Evolutionary conservation across 1,140 invertebrate species (phyloP), one percentile per base, ranked within the genome.

Genomic region (Aphaenogaster floridana): DNA sequence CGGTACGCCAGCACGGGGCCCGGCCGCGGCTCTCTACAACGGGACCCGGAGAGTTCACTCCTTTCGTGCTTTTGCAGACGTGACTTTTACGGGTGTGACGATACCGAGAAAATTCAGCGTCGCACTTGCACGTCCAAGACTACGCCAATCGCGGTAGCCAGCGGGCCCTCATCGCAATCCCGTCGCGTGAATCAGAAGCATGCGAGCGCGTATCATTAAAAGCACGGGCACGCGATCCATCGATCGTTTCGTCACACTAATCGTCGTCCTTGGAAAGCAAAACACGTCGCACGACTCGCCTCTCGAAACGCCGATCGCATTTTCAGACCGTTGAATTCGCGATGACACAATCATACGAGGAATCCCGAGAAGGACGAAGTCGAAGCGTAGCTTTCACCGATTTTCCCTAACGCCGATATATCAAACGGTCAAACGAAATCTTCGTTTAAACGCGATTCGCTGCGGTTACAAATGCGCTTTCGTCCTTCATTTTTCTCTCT

Each of bases 241-340:
- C 61, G 80, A 84, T 84, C 80, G 57, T 84, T 84, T 84, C 54
- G 42, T 61, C 69, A 81, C 3, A 28, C 28, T 15, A 36, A 42
- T 72, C 66, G n/a, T 21, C 17, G 42, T 83, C 68, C 78, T 83
- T 84, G 45, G 69, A 76, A 84, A 84, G 80, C 69, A 69, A 76
- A 76, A 84, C 42, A 57, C 28, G 52, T 45, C 17, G 17, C n/a
- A 28, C 13, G 17, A 2, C 7, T 54, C 8, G 34, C 0, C 78
- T 83, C 13, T 54, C 50, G 64, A 69, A 69, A 71, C n/a, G 59
- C 42, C 28, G 13, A 17, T 68, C 36, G 63, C 48, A 69, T 28
- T 72, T 83, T 71, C 57, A 59, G 17, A 42, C 9, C 50, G 52
- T 28, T 52, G 5, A 66, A 72, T 72, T 61, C 15, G 11, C 21